Percentiles rank a stretch among this genome's conserved stretches.
Evolutionary conservation across 2,113 vertebrate species (phyloP).

Genomic region (Bubo blakistoni): DNA sequence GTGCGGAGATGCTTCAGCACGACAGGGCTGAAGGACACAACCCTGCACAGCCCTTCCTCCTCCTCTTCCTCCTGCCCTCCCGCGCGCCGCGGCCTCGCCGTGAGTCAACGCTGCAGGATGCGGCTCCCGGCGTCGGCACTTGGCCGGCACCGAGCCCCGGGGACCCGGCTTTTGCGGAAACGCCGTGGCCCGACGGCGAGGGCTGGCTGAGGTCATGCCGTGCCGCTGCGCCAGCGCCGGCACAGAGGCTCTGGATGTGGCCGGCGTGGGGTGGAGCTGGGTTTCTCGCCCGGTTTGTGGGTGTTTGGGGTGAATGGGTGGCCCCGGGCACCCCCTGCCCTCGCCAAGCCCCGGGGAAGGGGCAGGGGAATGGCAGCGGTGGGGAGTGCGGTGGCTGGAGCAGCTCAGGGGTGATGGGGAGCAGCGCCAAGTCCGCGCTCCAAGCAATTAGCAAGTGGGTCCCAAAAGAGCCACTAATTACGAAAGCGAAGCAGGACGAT

Average conservation of each 20-base stretch:
- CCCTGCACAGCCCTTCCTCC: not conserved
- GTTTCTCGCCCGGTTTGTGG: accelerated
- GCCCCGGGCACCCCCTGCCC: not conserved
- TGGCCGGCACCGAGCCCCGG: not conserved
- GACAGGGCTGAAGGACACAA: not conserved
- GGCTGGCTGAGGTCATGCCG: not conserved
- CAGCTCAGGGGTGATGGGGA: not conserved
- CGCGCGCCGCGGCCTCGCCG: not conserved
- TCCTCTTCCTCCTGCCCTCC: not conserved
- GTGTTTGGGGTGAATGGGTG: accelerated
- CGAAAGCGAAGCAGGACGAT: not conserved
- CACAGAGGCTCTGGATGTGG: not conserved
- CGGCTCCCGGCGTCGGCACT: not conserved
- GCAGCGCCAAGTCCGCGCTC: not conserved
- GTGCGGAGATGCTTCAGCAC: not conserved
- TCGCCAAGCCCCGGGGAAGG: accelerated
- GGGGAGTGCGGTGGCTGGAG: accelerated
- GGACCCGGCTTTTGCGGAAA: not conserved
- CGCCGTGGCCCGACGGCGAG: not conserved
- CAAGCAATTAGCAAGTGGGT: not conserved
- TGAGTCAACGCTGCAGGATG: not conserved
- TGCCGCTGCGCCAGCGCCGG: not conserved
- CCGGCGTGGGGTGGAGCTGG: accelerated
- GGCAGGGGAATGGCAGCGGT: not conserved
- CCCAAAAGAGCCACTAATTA: constrained; percentile 33